phyloP scores from a whole-genome alignment of 2,113 vertebrate genomes.

The Gavia stellata region DNA sequence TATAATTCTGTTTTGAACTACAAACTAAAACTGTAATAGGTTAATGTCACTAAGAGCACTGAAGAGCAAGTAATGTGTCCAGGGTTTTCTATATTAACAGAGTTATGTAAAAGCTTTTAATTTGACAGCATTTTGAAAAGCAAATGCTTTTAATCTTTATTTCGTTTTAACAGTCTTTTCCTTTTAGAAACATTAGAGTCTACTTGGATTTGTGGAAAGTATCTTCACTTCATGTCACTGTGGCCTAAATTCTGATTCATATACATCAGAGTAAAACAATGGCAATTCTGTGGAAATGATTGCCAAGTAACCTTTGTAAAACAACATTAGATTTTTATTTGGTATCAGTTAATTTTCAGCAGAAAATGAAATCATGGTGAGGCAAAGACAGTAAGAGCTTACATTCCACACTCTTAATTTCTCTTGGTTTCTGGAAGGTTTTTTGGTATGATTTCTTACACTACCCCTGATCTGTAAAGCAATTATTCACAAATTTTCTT shows the following conservation, averaged over 20 bases:
- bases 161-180: slow-evolving; percentile 2
- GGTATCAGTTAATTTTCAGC: neutral
- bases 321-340: neutral
- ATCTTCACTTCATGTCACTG: neutral
- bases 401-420: neutral
- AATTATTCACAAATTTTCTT: neutral
- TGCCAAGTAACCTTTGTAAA: neutral
- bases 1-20: slow-evolving; percentile 8
- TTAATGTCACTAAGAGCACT: neutral
- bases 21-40: neutral
- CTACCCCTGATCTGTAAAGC: neutral
- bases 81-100: neutral
- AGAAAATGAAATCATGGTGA: neutral
- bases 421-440: neutral
- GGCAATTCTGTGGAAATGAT: neutral
- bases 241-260: neutral
- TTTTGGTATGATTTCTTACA: neutral
- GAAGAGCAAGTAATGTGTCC: neutral
- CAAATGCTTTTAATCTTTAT: slow-evolving; percentile 42
- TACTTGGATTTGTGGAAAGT: neutral
- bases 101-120: slow-evolving; percentile 54
- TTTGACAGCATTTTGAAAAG: slow-evolving; percentile 21
- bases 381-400: neutral
- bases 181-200: neutral
- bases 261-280: neutral